Base-by-base conservation (phyloP, 2,797 vertebrate species). In the Sitta carolinensis region DNA sequence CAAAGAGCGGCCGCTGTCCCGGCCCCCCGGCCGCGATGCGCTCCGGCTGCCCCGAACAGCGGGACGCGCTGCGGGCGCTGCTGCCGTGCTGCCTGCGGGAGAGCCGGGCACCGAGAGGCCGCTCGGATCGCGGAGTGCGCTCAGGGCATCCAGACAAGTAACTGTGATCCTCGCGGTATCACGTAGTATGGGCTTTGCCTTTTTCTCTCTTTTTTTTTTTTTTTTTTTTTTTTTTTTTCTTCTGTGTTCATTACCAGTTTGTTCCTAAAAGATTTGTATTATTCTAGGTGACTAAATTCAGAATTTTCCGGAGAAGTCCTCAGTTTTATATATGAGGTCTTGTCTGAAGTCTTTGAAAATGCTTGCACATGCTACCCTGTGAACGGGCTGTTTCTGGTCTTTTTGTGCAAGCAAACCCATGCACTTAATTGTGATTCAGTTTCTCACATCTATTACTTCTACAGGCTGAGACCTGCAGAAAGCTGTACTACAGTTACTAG, bases 41-140 rank as follows among this genome's bases (percentile, higher is more conserved):
- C 42, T 16, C n/a, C 38, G 61, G 52, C 42, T 5, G 5, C 47
- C 17, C 29, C 0, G 3, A 7, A 0, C 38, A 2, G 52, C 52
- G 8, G 61, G 19, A 4, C 7, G 43, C 40, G 17, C n/a, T n/a
- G 42, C 10, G 38, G 9, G 57, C 7, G 48, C 67, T 4, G 45
- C 1, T 50, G 58, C 55, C 34, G 1, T 1, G 12, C 4, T 14
- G 70, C 0, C 11, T 8, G 8, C 18, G 0, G 47, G 3, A 18
- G 8, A 17, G 45, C 55, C 3, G 3, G 55, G 15, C 30, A n/a
- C 11, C 16, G 6, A 7, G 70, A 22, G 38, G 50, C 23, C 3
- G 0, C 2, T 9, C 2, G 10, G 17, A 36, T 4, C 14, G 2
- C 11, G 8, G 0, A 2, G 26, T 13, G 70, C 5, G 1, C 58